phyloP scores from a whole-genome alignment of 2,888 invertebrate genomes.

The Mesorhabditis spiculigera region DNA sequence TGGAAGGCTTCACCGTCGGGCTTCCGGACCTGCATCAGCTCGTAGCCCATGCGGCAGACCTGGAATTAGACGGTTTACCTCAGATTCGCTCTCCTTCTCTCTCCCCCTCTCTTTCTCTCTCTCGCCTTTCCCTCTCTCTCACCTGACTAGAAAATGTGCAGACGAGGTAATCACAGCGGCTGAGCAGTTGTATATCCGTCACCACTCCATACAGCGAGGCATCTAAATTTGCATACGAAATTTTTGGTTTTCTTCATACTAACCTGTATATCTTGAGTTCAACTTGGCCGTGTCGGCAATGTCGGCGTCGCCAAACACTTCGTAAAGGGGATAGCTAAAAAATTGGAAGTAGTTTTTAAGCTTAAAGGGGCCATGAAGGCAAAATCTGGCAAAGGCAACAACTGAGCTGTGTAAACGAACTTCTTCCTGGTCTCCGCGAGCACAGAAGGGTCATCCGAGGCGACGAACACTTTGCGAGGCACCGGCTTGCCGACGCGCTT shows the following conservation, averaged over 20 bases:
- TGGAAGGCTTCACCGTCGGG: constrained; percentile 73
- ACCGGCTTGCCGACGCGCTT: constrained; percentile 25
- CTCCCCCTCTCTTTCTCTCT: not conserved
- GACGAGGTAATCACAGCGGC: constrained; percentile 86
- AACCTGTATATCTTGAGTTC: constrained; percentile 74
- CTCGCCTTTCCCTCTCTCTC: constrained; percentile 8
- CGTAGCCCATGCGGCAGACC: constrained; percentile 96
- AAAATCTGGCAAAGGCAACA: not conserved
- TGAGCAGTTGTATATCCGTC: constrained; percentile 84
- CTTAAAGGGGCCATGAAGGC: not conserved
- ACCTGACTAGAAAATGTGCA: constrained; percentile 98
- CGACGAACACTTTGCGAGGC: constrained; percentile 78
- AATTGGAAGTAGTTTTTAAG: not conserved
- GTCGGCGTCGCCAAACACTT: constrained; percentile 80
- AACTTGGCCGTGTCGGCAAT: constrained; percentile 87
- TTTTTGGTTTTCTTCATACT: constrained; percentile 68
- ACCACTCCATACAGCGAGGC: constrained; percentile 86
- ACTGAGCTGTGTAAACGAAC: constrained; percentile 39
- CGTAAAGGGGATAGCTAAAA: constrained; percentile 77
- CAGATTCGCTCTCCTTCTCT: not conserved
- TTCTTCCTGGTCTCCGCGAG: constrained; percentile 65
- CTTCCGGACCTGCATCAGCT: constrained; percentile 80
- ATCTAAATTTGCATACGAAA: constrained; percentile 64
- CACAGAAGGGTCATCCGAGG: constrained; percentile 88
- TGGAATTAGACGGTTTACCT: constrained; percentile 59